These are phyloP conservation scores for Entomobrya multifasciata DNA, from an alignment of 2,888 invertebrate species.

Conservation along the genomic window DNA sequence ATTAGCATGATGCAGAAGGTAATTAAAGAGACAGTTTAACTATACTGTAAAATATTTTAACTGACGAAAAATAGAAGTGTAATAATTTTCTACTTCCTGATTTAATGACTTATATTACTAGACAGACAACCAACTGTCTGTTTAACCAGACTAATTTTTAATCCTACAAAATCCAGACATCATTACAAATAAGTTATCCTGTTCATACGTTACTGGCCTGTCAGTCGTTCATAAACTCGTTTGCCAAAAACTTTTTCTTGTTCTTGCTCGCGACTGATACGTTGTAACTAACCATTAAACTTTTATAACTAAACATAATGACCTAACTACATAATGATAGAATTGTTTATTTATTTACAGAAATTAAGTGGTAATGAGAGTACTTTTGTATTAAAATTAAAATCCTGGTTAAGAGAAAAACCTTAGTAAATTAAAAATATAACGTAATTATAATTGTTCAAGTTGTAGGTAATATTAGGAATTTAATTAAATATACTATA, in stretches of 20 bases:
- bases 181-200: conserved; percentile 10
- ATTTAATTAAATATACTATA: not conserved
- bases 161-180: conserved; percentile 13
- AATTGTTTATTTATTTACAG: not conserved
- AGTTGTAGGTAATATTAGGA: not conserved
- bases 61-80: too few species aligned
- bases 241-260: not conserved
- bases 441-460: not conserved
- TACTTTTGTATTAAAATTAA: not conserved
- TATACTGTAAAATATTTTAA: too few species aligned
- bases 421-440: not conserved
- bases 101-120: too few species aligned
- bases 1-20: too few species aligned
- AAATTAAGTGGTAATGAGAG: not conserved
- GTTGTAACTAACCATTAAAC: too few species aligned
- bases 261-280: too few species aligned
- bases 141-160: too few species aligned
- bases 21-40: too few species aligned
- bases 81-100: too few species aligned
- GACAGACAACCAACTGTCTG: too few species aligned
- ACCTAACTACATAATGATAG: not conserved
- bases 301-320: too few species aligned
- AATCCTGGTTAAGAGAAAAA: not conserved
- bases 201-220: not conserved
- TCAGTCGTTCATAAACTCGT: not conserved